Evolutionary conservation across 2,888 invertebrate species (phyloP), one percentile per base, ranked within the genome.

Genomic region (Epirrhoe tristata): DNA sequence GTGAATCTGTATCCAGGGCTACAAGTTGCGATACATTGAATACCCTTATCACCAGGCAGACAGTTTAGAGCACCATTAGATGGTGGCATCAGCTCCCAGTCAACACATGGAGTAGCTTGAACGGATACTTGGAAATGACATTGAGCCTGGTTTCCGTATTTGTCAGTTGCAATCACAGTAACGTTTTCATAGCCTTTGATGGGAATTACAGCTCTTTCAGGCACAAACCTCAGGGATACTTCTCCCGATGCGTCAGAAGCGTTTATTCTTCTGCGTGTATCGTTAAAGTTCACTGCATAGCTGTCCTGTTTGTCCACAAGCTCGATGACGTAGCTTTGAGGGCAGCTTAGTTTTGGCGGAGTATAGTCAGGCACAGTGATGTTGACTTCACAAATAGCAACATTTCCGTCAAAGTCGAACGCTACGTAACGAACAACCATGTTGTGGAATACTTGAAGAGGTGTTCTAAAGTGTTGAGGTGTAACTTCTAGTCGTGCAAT

Each of bases 361-460:
- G 98, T 98, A 61, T 98, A 97, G 87, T 98, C 98, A 36, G 98
- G 98, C 8, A 98, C 98, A 0, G 98, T 98, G 36, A 99, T 98
- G 79, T 98, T 98, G 36, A 99, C 98, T 94, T 98, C 97, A 83
- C 99, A 99, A 83, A 98, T 98, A 12, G 99, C 99, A 12, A 98
- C 98, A 83, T 99, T 99, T 74, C 99, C 99, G 82, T 99, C 99
- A 80, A 98, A 98, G 91, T 99, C 99, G 81, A 98, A 99, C 3
- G 99, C 99, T 0, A 98, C 97, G 81, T 99, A 99, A 91, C 98
- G 97, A 0, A 99, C 98, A 34, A 98, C 97, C 81, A 97, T 97
- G 73, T 98, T 98, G 82, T 98, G 96, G 88, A 98, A 98, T 10
- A 98, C 95, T 84, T 96, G 95, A 73, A 97, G 95, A 0, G 98